Conservation (phyloP, 92 coral and sea anemone genomes). For the Metridium senile region DNA sequence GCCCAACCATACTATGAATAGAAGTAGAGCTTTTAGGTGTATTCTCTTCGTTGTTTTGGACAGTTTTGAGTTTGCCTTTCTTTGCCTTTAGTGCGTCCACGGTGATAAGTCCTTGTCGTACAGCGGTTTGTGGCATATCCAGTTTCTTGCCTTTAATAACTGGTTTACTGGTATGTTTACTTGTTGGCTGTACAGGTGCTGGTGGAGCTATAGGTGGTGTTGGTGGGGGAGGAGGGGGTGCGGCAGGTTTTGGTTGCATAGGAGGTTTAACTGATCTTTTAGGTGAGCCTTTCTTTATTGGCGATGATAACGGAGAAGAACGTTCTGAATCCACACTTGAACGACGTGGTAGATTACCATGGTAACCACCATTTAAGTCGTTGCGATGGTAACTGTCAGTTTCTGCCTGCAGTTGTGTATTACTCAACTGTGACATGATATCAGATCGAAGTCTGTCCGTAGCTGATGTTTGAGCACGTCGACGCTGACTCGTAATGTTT, state of each 20-base stretch:
- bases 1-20: conserved; percentile 25
- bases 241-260: conserved; percentile 20
- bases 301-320: conserved; percentile 13
- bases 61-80: conserved; percentile 60
- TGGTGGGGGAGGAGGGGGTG: conserved; percentile 61
- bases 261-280: conserved; percentile 24
- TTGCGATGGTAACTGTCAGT: conserved; percentile 6
- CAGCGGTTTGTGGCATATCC: conserved; percentile 59
- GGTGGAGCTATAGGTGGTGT: conserved; percentile 4
- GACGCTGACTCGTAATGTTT: conserved; percentile 32
- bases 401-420: conserved; percentile 21
- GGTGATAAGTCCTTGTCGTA: conserved; percentile 70
- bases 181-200: not conserved
- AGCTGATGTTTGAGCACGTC: conserved; percentile 39
- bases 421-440: conserved; percentile 48
- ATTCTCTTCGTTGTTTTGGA: conserved; percentile 24
- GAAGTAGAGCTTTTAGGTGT: conserved; percentile 45
- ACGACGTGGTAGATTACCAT: conserved; percentile 14
- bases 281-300: conserved; percentile 8
- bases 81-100: conserved; percentile 71
- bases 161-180: conserved; percentile 4
- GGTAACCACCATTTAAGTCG: not conserved
- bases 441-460: conserved; percentile 54
- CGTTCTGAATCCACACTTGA: conserved; percentile 5
- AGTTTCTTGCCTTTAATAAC: conserved; percentile 33